Percentiles rank a stretch among this genome's conserved stretches.
Conservation (phyloP, 2,888 invertebrate genomes). For the Hyalella azteca region DNA sequence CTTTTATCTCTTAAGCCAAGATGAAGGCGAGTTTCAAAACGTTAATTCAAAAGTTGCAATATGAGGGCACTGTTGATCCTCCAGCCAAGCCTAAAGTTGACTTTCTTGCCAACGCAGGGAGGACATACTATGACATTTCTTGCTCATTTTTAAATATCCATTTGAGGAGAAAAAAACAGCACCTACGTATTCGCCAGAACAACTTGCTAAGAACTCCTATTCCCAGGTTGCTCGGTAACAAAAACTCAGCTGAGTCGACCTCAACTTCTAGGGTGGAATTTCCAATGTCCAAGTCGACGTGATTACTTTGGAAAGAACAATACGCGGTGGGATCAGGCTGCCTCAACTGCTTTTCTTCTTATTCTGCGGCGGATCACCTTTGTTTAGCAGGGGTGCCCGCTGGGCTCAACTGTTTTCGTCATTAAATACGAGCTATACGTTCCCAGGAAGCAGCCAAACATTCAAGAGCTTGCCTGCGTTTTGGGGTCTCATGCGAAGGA, state of each 20-base stretch:
- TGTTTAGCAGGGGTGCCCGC: neutral
- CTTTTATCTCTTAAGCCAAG: no score
- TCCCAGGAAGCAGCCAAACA: no score
- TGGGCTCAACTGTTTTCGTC: neutral
- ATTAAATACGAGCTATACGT: constrained; percentile 11
- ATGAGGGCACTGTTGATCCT: neutral
- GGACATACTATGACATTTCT: neutral
- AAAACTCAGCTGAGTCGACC: constrained; percentile 17
- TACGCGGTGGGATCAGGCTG: constrained; percentile 35
- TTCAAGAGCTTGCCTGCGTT: no score
- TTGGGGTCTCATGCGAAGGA: no score
- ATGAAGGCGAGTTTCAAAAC: neutral
- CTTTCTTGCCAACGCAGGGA: neutral
- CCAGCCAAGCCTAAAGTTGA: neutral
- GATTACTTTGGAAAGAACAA: constrained; percentile 36
- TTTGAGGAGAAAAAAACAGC: constrained; percentile 5
- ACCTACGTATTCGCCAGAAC: neutral
- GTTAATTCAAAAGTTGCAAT: neutral
- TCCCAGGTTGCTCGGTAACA: constrained; percentile 19
- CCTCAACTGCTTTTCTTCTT: constrained; percentile 28
- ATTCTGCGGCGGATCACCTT: constrained; percentile 11
- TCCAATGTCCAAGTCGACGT: constrained; percentile 34
- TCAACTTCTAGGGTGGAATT: constrained; percentile 32
- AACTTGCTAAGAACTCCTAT: constrained; percentile 20
- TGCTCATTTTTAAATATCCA: neutral